Base-by-base conservation (phyloP, 2,888 invertebrate genomes). In the Andrena fulva region DNA sequence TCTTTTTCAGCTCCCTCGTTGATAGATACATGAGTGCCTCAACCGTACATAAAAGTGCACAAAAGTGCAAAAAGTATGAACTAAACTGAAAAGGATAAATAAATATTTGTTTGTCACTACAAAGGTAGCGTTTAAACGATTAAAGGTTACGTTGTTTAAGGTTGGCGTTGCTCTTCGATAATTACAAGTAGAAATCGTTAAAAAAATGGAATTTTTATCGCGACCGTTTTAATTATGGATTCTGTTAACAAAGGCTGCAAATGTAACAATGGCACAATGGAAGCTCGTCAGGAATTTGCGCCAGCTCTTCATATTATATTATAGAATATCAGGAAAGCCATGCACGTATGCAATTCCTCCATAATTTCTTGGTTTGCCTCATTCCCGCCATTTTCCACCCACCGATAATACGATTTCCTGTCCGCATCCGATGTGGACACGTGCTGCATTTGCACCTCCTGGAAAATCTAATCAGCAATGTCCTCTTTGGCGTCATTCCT, bases 261-360 rank as follows among this genome's bases (percentile, higher is more conserved):
- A 56, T 56, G 27, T 27, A 56, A 56, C 56, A 27, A 24, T 24
- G 24, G 10, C 10, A n/a, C 7, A 42, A 35, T 66, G 42, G 48
- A 59, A 64, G 50, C 63, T 35, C 27, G 35, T 62, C 52, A 27
- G 68, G 35, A 63, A 42, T 69, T 62, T 62, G 29, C 54, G 4
- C 24, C 56, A 31, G 8, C 42, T 29, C 10, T 42, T 60, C 12
- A 66, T 54, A 52, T 35, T 12, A 69, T 82, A 69, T 85, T 76
- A 84, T 81, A 74, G 63, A 75, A 74, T 72, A 82, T 82, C 69
- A 77, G 42, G 27, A 27, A 85, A 67, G 73, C 80, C 48, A 66
- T 33, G 85, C 85, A 85, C 85, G 85, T 86, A 85, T 80, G 85
- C 85, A 80, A 85, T 85, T 84, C 66, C 78, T 73, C 75, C 80